Percentiles rank a stretch among this genome's conserved stretches.
Evolutionary conservation across 2,888 invertebrate species (phyloP).

Genomic region (Leptinotarsa juncta): DNA sequence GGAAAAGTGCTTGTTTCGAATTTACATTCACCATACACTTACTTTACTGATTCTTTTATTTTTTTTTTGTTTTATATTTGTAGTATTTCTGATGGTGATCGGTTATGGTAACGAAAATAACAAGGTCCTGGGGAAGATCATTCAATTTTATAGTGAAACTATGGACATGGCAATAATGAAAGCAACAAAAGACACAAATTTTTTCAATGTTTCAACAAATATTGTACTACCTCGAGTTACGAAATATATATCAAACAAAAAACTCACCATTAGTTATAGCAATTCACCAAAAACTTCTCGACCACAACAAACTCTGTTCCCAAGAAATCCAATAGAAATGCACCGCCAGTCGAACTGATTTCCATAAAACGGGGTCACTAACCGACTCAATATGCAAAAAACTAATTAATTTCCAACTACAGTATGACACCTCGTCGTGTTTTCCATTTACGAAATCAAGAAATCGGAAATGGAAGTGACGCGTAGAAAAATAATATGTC

Average conservation of each 20-base stretch:
- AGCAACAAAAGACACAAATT: too few species aligned
- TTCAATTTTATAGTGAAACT: too few species aligned
- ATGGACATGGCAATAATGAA: too few species aligned
- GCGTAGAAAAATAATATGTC: conserved; percentile 17
- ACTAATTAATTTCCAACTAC: conserved; percentile 18
- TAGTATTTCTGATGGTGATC: too few species aligned
- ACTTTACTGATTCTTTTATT: too few species aligned
- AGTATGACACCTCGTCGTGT: conserved; percentile 7
- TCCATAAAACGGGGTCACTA: conserved; percentile 45
- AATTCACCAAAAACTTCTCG: not conserved
- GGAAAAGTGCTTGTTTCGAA: too few species aligned
- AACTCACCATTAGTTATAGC: conserved; percentile 26
- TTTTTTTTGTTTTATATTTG: too few species aligned
- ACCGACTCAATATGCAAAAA: conserved; percentile 31
- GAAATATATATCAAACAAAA: not conserved
- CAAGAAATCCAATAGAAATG: conserved; percentile 32
- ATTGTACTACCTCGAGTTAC: not conserved
- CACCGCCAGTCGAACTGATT: conserved; percentile 39
- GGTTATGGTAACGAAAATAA: too few species aligned
- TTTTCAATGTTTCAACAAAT: not conserved
- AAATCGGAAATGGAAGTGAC: conserved; percentile 20
- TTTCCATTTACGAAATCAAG: conserved; percentile 6
- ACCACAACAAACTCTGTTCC: conserved; percentile 29
- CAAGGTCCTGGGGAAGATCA: too few species aligned
- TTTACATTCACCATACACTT: too few species aligned